Conservation (phyloP, 2,797 vertebrate genomes). For the Eulemur rubriventer region DNA sequence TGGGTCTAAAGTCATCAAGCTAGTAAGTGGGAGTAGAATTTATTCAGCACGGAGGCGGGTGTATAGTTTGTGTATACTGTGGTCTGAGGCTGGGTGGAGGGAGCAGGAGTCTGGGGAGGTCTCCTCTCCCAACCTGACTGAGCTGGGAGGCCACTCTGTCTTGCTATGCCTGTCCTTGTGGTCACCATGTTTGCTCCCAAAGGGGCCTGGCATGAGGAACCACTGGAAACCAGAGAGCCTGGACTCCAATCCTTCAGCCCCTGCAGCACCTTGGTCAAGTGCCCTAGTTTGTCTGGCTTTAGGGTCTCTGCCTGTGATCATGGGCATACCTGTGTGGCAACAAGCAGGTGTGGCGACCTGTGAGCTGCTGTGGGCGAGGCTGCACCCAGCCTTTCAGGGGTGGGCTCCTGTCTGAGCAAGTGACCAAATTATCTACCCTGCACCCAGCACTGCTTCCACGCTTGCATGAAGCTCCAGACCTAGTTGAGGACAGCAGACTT, state of each 20-base stretch:
- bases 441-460: neutral
- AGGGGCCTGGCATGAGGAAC: neutral
- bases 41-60: neutral
- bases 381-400: neutral
- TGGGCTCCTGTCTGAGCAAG: neutral
- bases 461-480: neutral
- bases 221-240: neutral
- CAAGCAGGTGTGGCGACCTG: neutral
- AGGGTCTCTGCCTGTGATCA: neutral
- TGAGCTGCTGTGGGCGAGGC: neutral
- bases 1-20: neutral
- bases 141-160: neutral
- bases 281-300: neutral
- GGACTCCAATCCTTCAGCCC: neutral
- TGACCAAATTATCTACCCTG: neutral
- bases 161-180: neutral
- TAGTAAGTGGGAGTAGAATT: neutral
- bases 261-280: neutral
- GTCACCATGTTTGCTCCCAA: neutral
- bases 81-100: neutral
- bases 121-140: neutral
- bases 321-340: neutral
- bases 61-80: neutral
- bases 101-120: neutral
- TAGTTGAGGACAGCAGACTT: neutral